phyloP scores from a whole-genome alignment of 2,113 vertebrate species.

The Diphyllodes magnificus region DNA sequence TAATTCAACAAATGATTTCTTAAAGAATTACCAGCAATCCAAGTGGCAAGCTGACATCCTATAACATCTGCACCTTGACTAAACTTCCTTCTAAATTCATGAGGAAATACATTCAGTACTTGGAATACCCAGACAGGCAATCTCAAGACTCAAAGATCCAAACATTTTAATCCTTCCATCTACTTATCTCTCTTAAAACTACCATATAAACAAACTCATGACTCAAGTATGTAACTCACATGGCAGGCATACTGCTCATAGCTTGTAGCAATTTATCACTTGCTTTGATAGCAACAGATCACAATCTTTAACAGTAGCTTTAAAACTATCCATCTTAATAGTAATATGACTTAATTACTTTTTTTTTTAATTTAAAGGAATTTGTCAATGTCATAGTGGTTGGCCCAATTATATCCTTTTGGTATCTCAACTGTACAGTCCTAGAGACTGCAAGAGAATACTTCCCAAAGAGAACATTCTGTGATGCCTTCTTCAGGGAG shows the following conservation, averaged over 20 bases:
- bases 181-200: neutral
- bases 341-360: neutral
- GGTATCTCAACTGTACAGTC: neutral
- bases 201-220: neutral
- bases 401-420: neutral
- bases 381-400: neutral
- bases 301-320: neutral
- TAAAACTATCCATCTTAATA: neutral
- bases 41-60: neutral
- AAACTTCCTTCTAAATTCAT: neutral
- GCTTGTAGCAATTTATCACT: neutral
- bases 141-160: neutral
- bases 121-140: neutral
- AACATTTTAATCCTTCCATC: neutral
- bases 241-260: neutral
- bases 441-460: neutral
- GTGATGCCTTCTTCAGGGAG: neutral
- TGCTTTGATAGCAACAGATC: neutral
- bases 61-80: neutral
- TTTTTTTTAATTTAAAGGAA: neutral
- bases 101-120: neutral
- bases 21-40: neutral
- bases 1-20: neutral
- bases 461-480: neutral
- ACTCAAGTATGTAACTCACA: neutral